Conservation (phyloP, 53 echinoderm and acorn worm species). For the Glandiceps talaboti region DNA sequence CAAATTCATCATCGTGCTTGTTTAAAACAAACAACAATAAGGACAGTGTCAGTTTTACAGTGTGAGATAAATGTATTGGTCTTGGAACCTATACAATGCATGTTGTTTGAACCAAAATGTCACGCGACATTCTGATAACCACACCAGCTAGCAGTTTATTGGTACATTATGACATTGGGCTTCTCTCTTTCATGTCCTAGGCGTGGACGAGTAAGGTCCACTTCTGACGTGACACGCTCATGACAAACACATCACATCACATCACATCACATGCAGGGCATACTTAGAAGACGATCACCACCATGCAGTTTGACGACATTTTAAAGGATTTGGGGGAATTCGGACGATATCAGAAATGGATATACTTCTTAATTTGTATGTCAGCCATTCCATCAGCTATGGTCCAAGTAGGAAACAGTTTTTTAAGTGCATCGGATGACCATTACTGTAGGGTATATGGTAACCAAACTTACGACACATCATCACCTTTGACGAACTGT, state of each 20-base stretch:
- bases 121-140: no score
- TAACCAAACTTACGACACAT: slow-evolving; percentile 12
- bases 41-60: no score
- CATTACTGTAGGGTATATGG: slow-evolving; percentile 20
- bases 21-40: no score
- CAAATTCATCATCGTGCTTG: no score
- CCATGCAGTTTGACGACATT: slow-evolving; percentile 19
- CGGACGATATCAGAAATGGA: slow-evolving; percentile 19
- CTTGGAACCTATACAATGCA: no score
- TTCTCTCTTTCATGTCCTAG: no score
- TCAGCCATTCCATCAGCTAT: slow-evolving; percentile 26
- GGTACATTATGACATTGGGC: no score
- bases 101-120: no score
- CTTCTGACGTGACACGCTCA: no score
- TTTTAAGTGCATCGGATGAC: slow-evolving; percentile 24
- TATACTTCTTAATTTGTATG: slow-evolving; percentile 20
- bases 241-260: no score
- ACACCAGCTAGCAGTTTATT: no score
- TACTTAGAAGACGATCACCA: background rate
- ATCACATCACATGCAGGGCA: background rate
- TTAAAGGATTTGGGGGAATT: slow-evolving; percentile 22
- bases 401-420: slow-evolving; percentile 22
- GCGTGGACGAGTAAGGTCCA: no score
- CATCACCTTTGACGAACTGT: background rate
- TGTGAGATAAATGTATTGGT: background rate